Evolutionary conservation across 2,888 invertebrate species (phyloP).

Genomic region (Linnaemya vulpina): DNA sequence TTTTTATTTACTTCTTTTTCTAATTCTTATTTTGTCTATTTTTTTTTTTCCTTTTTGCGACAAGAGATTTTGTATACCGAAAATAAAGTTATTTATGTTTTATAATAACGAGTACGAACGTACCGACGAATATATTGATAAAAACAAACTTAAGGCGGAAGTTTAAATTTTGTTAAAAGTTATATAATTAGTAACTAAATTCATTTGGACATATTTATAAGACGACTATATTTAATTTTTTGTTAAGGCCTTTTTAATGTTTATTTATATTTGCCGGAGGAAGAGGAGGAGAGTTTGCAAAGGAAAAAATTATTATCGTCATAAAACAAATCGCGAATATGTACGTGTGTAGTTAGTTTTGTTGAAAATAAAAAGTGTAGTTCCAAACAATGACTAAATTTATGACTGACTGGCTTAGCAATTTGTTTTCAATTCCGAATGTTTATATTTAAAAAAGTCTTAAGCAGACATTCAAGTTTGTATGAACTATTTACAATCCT

Average conservation of each 20-base stretch:
- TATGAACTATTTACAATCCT: too few relatives aligned
- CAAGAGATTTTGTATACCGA: slow-evolving; percentile 9
- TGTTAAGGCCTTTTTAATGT: not conserved
- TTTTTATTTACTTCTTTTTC: not conserved
- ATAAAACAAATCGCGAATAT: not conserved
- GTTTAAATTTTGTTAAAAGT: slow-evolving; percentile 41
- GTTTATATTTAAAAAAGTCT: not conserved
- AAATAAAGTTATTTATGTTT: slow-evolving; percentile 11
- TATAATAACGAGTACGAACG: not conserved
- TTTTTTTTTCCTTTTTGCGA: not conserved
- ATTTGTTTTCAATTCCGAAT: not conserved
- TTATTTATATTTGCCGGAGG: slow-evolving; percentile 3
- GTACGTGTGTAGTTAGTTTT: not conserved
- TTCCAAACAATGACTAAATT: not conserved
- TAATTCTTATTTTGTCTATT: slow-evolving; percentile 6
- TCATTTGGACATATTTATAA: slow-evolving; percentile 4
- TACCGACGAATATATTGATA: not conserved
- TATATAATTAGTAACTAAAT: slow-evolving; percentile 49
- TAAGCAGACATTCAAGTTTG: not conserved
- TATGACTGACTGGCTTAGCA: not conserved
- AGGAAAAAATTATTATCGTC: not conserved
- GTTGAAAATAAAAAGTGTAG: not conserved
- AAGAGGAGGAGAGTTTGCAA: not conserved
- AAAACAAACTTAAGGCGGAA: slow-evolving; percentile 53
- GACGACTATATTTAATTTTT: not conserved